Percentiles rank a stretch among this genome's conserved stretches.
These are phyloP conservation scores for Acanthurus tractus DNA, from an alignment of 2,797 vertebrate genomes.

Conservation along the genomic window DNA sequence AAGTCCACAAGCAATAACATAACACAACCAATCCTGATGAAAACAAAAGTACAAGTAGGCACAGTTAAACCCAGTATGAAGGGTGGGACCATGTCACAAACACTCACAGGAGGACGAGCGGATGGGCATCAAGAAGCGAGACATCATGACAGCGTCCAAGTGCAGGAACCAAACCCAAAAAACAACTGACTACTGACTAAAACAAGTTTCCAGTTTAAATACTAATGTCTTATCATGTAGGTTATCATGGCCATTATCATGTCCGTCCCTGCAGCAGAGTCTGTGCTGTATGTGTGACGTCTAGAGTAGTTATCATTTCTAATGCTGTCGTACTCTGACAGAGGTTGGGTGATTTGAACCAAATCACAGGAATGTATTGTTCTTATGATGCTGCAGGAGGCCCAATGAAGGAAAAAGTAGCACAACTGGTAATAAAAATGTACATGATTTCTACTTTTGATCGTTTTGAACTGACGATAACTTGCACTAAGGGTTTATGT, in stretches of 20 bases:
- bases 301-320: neutral
- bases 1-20: neutral
- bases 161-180: conserved; percentile 1
- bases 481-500: neutral
- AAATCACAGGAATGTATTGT: neutral
- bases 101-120: conserved; percentile 22
- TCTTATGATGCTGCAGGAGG: neutral
- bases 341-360: neutral
- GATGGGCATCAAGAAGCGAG: conserved; percentile 20
- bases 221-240: neutral
- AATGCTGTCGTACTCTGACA: neutral
- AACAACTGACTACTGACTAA: neutral
- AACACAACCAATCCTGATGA: neutral
- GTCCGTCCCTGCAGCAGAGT: neutral
- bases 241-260: neutral
- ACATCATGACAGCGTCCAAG: neutral
- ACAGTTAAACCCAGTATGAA: too few species aligned
- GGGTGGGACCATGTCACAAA: neutral
- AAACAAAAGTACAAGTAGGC: too few species aligned
- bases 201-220: neutral
- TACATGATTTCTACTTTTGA: neutral
- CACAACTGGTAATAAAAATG: too few species aligned
- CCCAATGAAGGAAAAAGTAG: neutral
- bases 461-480: neutral
- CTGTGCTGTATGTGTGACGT: neutral